Conservation (phyloP, 2,113 vertebrate genomes). For the Ciconia boyciana region DNA sequence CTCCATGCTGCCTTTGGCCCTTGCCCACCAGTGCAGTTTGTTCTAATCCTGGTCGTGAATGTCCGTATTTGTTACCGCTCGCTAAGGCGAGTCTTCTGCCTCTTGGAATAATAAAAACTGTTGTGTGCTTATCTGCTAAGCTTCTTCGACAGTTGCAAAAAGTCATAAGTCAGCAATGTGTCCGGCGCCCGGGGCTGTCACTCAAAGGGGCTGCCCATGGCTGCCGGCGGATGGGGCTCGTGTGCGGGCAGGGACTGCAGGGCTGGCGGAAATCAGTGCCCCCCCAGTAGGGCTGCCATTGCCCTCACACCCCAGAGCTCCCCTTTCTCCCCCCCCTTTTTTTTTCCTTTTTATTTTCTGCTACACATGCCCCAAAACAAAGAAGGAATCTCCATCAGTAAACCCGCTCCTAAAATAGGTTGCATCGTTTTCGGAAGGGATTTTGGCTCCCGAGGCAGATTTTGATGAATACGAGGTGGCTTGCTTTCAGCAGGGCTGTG, state of each 20-base stretch:
- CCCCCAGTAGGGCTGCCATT: not conserved
- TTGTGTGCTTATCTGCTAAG: constrained; percentile 64
- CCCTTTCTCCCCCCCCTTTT: not conserved
- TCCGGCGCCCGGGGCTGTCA: not conserved
- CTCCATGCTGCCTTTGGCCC: constrained; percentile 72
- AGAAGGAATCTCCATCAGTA: not conserved
- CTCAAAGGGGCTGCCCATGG: not conserved
- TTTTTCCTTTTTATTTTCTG: not conserved
- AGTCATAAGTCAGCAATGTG: constrained; percentile 13
- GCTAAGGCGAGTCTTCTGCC: constrained; percentile 62
- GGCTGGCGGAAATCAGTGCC: not conserved
- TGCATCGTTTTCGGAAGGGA: not conserved
- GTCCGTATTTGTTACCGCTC: constrained; percentile 69
- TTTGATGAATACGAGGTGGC: not conserved
- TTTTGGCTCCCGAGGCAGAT: not conserved
- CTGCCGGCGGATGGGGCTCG: not conserved
- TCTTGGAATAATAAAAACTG: constrained; percentile 63
- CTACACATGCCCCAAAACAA: not conserved
- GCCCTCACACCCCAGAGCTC: not conserved
- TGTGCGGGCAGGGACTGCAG: not conserved
- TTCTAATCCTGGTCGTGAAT: constrained; percentile 74
- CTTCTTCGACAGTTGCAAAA: constrained; percentile 58
- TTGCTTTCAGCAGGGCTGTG: not conserved
- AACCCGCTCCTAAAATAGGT: not conserved
- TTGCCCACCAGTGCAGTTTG: constrained; percentile 75